Base-by-base conservation (phyloP, 2,113 vertebrate genomes). In the Otis tarda region DNA sequence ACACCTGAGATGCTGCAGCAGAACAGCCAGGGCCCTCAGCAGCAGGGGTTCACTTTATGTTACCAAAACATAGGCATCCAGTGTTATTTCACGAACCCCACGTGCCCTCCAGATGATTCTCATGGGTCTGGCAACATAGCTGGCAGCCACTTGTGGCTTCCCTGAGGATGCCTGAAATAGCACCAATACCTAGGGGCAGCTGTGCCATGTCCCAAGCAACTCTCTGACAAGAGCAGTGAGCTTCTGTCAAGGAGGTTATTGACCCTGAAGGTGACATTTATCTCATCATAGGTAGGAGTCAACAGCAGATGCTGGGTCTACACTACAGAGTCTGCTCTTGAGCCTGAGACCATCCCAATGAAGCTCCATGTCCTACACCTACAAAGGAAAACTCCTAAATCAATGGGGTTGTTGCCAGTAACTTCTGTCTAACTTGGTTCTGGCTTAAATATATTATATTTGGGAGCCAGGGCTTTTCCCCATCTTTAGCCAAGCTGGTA, bases 401-500 rank as follows among this genome's bases (percentile, higher is more conserved):
- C 50, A 37, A 12, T 13, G 16, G 13, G 20, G 21, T 50, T 5
- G 7, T 33, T 53, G 10, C 11, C 64, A 37, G 23, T 23, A 83
- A 63, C 50, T 88, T 87, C 61, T 76, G 21, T 7, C 13, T 69
- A 12, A 24, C 23, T 18, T 27, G 16, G 7, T 53, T 83, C 53
- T 89, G 43, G 18, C 24, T 86, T 69, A 25, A 82, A 91, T 71
- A 28, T 71, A 41, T 43, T 79, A 28, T 25, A 24, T 39, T 64
- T 4, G 10, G 19, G 31, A 94, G 24, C 56, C 21, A 50, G 35
- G 39, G 57, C 9, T 91, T 86, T 97, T 52, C 50, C 57, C 37
- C 61, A 67, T 87, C 12, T 10, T 89, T 39, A 50, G 33, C 43
- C 33, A 90, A 92, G 60, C 93, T 94, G 41, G 69, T 90, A 80